These are phyloP conservation scores for Carapus acus DNA, from an alignment of 2,797 vertebrate genomes.

Conservation along the genomic window DNA sequence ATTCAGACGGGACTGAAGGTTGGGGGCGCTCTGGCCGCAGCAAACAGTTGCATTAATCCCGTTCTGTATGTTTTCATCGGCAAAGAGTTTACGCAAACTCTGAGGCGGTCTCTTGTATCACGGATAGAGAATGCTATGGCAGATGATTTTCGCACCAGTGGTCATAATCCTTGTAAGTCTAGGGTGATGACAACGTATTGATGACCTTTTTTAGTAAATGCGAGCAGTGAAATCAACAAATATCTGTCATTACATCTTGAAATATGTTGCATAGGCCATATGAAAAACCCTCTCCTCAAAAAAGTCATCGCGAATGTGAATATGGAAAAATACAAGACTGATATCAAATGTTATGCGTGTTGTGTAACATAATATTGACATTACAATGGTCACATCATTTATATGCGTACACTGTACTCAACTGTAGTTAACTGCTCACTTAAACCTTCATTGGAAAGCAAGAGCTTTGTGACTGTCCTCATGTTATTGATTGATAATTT, in stretches of 20 bases:
- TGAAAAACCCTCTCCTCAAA: too few species aligned
- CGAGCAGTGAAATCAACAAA: not conserved
- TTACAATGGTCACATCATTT: too few species aligned
- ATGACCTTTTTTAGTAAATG: slow-evolving; percentile 4
- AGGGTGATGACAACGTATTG: slow-evolving; percentile 32
- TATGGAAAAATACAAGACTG: too few species aligned
- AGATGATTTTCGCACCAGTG: slow-evolving; percentile 73
- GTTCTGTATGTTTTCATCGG: slow-evolving; percentile 86
- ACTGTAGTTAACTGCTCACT: too few species aligned
- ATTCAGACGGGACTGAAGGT: slow-evolving; percentile 71
- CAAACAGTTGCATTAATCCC: slow-evolving; percentile 86
- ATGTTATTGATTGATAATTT: too few species aligned
- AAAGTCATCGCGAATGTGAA: too few species aligned
- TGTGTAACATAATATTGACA: too few species aligned
- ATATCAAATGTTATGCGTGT: too few species aligned
- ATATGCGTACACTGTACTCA: too few species aligned
- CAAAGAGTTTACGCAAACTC: slow-evolving; percentile 79
- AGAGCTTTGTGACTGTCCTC: too few species aligned
- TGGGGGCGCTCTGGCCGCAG: slow-evolving; percentile 73
- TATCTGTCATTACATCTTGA: not conserved
- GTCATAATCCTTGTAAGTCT: slow-evolving; percentile 67
- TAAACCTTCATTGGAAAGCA: too few species aligned
- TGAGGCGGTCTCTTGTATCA: slow-evolving; percentile 73
- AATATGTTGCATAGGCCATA: too few species aligned
- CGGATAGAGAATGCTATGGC: slow-evolving; percentile 78